These are phyloP conservation scores for Baccha elongata DNA, from an alignment of 2,888 invertebrate species.

Conservation along the genomic window DNA sequence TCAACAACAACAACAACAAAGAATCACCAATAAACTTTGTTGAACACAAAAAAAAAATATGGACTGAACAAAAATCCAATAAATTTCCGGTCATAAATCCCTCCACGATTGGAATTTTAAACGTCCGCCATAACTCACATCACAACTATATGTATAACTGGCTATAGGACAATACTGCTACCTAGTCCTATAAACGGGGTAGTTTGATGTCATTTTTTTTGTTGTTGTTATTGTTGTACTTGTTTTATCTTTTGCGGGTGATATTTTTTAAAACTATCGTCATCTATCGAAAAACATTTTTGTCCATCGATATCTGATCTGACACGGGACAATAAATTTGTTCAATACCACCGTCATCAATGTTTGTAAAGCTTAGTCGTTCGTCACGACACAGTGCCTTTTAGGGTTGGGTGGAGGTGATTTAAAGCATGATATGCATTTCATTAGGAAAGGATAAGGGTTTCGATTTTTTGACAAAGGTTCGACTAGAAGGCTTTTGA, in stretches of 20 bases:
- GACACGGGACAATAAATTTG: constrained; percentile 55
- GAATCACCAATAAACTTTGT: constrained; percentile 7
- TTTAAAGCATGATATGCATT: constrained; percentile 13
- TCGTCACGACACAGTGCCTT: constrained; percentile 19
- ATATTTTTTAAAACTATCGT: constrained; percentile 43
- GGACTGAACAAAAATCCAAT: constrained; percentile 42
- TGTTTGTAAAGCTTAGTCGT: constrained; percentile 36
- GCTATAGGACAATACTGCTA: neutral
- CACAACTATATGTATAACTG: neutral
- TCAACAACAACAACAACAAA: neutral
- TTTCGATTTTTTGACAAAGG: constrained; percentile 14
- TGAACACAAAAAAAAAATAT: neutral
- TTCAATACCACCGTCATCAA: constrained; percentile 32
- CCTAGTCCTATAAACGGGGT: neutral
- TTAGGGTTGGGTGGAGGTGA: neutral
- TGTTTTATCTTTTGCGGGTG: constrained; percentile 17
- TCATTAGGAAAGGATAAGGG: constrained; percentile 15
- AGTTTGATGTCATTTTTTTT: constrained; percentile 16
- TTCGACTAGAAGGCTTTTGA: neutral
- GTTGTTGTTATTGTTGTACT: neutral
- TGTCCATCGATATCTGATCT: constrained; percentile 53
- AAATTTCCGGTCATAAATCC: constrained; percentile 71
- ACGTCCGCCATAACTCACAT: constrained; percentile 36
- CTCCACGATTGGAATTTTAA: constrained; percentile 60
- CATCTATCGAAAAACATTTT: constrained; percentile 35